These are phyloP conservation scores for Fragum whitleyi DNA, from an alignment of 2,888 invertebrate genomes.

Conservation along the genomic window DNA sequence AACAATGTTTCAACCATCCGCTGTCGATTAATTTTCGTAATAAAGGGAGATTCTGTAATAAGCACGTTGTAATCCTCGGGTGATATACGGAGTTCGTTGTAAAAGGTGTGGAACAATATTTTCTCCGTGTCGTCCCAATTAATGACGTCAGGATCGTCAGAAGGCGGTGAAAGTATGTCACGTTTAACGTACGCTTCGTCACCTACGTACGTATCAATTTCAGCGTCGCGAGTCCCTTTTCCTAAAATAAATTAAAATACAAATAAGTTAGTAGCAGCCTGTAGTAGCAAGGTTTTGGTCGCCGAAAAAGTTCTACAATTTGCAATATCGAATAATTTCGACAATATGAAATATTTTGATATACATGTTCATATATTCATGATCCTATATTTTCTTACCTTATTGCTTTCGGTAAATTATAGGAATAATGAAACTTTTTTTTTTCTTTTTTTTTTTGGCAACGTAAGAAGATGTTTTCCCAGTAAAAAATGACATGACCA, in stretches of 20 bases:
- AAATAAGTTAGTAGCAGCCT: no score
- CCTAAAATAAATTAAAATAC: background rate
- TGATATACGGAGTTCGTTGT: background rate
- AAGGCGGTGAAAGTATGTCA: background rate
- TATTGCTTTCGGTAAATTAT: no score
- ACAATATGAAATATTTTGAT: no score
- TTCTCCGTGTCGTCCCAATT: slow-evolving; percentile 22
- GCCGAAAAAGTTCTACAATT: no score
- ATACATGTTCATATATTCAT: no score
- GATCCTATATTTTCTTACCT: no score
- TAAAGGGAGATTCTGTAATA: background rate
- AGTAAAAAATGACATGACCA: no score
- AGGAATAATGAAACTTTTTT: no score
- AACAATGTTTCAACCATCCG: background rate
- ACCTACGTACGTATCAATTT: background rate
- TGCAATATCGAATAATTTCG: no score
- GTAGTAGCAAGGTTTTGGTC: no score
- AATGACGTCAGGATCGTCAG: background rate
- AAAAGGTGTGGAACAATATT: slow-evolving; percentile 1
- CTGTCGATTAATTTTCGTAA: background rate
- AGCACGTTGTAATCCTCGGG: background rate
- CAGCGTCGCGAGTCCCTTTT: background rate
- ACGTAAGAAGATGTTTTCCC: no score
- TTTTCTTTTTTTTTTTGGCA: no score
- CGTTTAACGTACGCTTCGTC: slow-evolving; percentile 6